Evolutionary conservation across 2,888 invertebrate genomes (phyloP).

Genomic region (Autographa pulchrina): DNA sequence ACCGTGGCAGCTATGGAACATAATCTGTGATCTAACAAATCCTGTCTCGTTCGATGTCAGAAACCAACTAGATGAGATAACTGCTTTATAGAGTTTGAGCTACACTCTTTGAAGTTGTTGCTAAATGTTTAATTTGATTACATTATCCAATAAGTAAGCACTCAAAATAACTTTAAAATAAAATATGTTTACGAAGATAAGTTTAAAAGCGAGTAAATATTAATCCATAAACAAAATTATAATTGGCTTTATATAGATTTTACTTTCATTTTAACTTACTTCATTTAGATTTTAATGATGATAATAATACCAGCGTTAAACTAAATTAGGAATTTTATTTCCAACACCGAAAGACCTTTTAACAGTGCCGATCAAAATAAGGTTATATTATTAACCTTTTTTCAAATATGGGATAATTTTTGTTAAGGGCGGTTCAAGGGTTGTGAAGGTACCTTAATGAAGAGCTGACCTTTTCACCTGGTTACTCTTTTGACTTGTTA

Average conservation of each 20-base stretch:
- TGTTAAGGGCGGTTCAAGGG: slow-evolving; percentile 10
- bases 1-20: not conserved
- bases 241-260: no score
- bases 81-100: not conserved
- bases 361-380: slow-evolving; percentile 1
- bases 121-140: not conserved
- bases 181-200: no score
- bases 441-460: slow-evolving; percentile 31
- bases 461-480: slow-evolving; percentile 47
- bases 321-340: not conserved
- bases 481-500: slow-evolving; percentile 46
- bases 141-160: not conserved
- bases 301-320: no score
- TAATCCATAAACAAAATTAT: no score
- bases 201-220: no score
- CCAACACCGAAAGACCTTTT: not conserved
- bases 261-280: no score
- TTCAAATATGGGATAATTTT: slow-evolving; percentile 24
- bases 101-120: not conserved
- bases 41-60: not conserved
- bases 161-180: not conserved
- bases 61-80: not conserved
- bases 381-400: slow-evolving; percentile 8
- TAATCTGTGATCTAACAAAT: not conserved
- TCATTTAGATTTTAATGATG: no score